Percentiles rank a stretch among this genome's conserved stretches.
phyloP scores from a whole-genome alignment of 1,140 invertebrate species.

The Formica selysi region DNA sequence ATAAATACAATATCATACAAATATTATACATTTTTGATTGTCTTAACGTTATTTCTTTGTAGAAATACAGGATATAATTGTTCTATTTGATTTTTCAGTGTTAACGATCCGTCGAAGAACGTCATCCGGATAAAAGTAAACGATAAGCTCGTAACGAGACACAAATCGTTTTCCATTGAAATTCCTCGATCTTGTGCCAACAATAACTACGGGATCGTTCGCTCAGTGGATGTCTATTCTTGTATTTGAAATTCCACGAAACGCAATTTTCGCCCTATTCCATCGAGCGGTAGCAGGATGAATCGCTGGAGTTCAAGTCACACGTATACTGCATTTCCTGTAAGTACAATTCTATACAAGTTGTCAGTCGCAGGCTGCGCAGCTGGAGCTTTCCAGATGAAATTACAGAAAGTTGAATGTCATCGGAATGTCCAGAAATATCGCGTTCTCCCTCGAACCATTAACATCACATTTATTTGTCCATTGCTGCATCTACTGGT shows the following conservation, averaged over 20 bases:
- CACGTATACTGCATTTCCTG: slow-evolving; percentile 65
- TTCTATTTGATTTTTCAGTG: neutral
- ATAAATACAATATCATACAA: neutral
- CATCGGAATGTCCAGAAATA: slow-evolving; percentile 31
- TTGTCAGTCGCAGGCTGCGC: slow-evolving; percentile 66
- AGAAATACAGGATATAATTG: too few relatives aligned
- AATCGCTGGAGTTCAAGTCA: slow-evolving; percentile 61
- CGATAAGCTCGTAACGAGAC: slow-evolving; percentile 48
- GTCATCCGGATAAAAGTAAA: slow-evolving; percentile 12
- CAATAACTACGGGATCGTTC: slow-evolving; percentile 35
- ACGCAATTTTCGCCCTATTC: slow-evolving; percentile 65
- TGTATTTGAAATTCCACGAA: slow-evolving; percentile 34
- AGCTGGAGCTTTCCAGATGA: slow-evolving; percentile 55
- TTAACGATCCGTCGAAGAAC: slow-evolving; percentile 33
- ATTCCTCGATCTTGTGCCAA: slow-evolving; percentile 28
- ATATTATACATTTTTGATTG: neutral
- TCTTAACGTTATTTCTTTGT: neutral
- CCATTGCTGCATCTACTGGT: neutral
- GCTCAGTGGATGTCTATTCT: slow-evolving; percentile 42
- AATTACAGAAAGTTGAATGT: slow-evolving; percentile 63
- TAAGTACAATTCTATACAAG: slow-evolving; percentile 68
- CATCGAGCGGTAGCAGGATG: slow-evolving; percentile 57
- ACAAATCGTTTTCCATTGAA: slow-evolving; percentile 45
- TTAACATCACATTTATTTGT: slow-evolving; percentile 34
- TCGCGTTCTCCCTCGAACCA: slow-evolving; percentile 30